Conservation (phyloP, 2,113 vertebrate genomes). For the Catharus minimus region DNA sequence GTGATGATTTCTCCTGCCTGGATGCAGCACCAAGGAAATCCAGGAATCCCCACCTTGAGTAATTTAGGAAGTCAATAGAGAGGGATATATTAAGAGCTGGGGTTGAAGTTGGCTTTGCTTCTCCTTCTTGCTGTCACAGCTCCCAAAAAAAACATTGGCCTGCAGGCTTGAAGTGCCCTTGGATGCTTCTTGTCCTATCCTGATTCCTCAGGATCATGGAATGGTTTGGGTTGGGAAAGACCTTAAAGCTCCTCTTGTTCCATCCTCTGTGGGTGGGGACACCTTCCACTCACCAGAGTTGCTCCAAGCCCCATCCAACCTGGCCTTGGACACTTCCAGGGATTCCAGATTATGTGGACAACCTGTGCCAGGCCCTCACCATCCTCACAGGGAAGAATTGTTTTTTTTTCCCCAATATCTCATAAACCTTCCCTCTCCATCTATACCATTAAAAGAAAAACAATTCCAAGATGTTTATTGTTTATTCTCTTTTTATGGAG, state of each 20-base stretch:
- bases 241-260: neutral
- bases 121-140: neutral
- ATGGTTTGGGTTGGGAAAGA: neutral
- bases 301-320: neutral
- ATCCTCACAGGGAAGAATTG: neutral
- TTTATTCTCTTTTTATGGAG: neutral
- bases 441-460: neutral
- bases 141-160: neutral
- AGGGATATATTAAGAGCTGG: too few relatives aligned
- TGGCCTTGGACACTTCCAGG: neutral
- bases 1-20: neutral
- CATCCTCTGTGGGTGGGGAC: neutral
- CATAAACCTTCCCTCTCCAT: neutral
- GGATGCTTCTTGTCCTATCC: neutral
- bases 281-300: neutral
- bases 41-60: neutral
- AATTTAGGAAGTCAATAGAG: neutral
- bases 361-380: neutral
- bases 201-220: neutral
- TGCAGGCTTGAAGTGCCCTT: neutral
- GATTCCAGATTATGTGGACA: fast-evolving
- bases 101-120: neutral
- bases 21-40: neutral
- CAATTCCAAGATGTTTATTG: neutral
- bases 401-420: too few relatives aligned